Evolutionary conservation across 64 coral and sea anemone genomes (phyloP).

Genomic region (Porites australiensis): DNA sequence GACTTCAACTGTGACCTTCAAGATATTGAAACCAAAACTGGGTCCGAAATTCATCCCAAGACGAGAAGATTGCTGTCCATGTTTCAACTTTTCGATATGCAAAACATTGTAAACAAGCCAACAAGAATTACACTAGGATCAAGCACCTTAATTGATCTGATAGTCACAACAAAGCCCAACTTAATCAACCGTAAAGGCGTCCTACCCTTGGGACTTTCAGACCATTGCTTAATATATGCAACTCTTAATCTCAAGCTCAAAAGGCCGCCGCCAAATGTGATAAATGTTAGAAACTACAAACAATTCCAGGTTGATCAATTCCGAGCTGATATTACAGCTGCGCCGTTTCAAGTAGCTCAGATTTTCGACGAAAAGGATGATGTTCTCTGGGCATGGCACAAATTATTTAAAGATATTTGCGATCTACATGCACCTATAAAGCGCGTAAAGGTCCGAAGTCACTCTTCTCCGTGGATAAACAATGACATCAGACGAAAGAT

Average conservation of each 20-base stretch:
- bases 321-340: not conserved
- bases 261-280: not conserved
- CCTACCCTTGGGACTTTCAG: not conserved
- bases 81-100: constrained; percentile 35
- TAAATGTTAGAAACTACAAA: not conserved
- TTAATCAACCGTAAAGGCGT: not conserved
- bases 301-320: not conserved
- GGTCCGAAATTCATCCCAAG: not conserved
- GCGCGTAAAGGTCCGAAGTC: not conserved
- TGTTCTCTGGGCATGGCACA: not conserved
- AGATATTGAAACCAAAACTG: not conserved
- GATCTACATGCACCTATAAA: not conserved
- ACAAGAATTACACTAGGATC: constrained; percentile 15
- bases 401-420: not conserved
- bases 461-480: not conserved
- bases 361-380: not conserved
- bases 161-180: constrained; percentile 1
- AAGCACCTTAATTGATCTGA: constrained; percentile 10
- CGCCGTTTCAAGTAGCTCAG: not conserved
- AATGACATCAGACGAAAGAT: not conserved
- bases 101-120: not conserved
- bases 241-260: not conserved
- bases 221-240: constrained; percentile 8
- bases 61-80: not conserved
- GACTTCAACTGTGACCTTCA: constrained; percentile 41